Percentiles rank a stretch among this genome's conserved stretches.
phyloP scores from a whole-genome alignment of 1,140 invertebrate genomes.

The Cydia pomonella region DNA sequence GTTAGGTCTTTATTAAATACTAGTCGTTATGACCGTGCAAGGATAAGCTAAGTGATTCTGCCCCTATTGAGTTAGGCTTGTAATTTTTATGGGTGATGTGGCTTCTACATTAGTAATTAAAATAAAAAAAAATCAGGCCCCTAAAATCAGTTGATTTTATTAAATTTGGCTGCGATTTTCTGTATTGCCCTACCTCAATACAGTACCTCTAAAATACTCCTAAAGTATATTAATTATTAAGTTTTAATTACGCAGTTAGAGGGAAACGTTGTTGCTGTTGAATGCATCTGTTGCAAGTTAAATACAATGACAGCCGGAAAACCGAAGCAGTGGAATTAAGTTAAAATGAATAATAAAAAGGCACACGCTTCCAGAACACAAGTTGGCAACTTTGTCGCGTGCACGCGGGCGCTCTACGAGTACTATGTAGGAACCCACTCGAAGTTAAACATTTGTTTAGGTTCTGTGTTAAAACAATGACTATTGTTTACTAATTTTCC shows the following conservation, averaged over 20 bases:
- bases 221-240: neutral
- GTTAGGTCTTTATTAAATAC: no score
- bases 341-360: conserved; percentile 1
- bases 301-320: conserved; percentile 1
- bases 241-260: neutral
- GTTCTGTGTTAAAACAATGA: neutral
- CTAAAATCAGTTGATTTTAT: no score
- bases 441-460: conserved; percentile 2
- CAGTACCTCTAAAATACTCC: neutral
- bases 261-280: conserved; percentile 1
- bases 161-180: no score
- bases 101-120: no score
- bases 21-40: no score
- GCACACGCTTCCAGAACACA: neutral
- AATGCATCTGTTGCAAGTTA: neutral
- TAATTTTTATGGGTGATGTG: no score
- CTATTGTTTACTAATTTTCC: neutral
- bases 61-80: no score
- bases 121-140: no score
- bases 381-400: conserved; percentile 7
- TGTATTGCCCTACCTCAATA: no score
- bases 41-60: no score
- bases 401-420: neutral
- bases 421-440: neutral
- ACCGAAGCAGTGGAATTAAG: neutral